Base-by-base conservation (phyloP, 2,797 vertebrate genomes). In the Oryzias dopingdopingensis region DNA sequence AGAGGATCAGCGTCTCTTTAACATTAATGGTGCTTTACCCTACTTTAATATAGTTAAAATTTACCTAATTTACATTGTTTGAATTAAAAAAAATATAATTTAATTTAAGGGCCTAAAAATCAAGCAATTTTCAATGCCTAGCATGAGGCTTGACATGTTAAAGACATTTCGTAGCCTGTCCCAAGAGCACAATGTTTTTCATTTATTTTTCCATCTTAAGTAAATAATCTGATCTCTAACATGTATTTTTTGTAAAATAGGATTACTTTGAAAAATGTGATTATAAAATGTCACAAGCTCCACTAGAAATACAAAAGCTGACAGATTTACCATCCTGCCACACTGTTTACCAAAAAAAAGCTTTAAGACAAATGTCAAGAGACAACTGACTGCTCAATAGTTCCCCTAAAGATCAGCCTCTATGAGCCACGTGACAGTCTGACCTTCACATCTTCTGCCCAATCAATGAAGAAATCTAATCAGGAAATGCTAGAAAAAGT, bases 401-500 rank as follows among this genome's bases (percentile, higher is more conserved):
- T 79, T 78, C 47, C 61, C 51, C 37, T 83, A 81, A 90, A 90
- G 82, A 70, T 88, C 78, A 76, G 56, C 15, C 56, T 69, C 26
- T 58, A 26, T 14, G 71, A 82, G 73, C 76, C 74, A 73, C 79
- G 69, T 62, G 63, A 82, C 52, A 8, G 65, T 67, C 67, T 84
- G 84, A 87, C 85, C 86, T 90, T 89, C 76, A 80, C 53, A 44
- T 66, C 67, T 65, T 54, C 58, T 1, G 26, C 64, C 50, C 43
- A 77, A 90, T 87, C 84, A 76, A 89, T 89, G 68, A 58, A 70
- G 53, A 76, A 89, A 88, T 88, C 68, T 72, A 86, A 90, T 90
- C 73, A 85, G 49, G 47, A 46, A 60, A 68, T 65, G 69, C 82
- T 79, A 78, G 70, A 65, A 42, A 13, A 47, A 54, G 57, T 77